A percentile compares a stretch with the other conserved stretches of the same genome.
Conservation (phyloP, 2,888 invertebrate species). For the Drosophila algonquin region DNA sequence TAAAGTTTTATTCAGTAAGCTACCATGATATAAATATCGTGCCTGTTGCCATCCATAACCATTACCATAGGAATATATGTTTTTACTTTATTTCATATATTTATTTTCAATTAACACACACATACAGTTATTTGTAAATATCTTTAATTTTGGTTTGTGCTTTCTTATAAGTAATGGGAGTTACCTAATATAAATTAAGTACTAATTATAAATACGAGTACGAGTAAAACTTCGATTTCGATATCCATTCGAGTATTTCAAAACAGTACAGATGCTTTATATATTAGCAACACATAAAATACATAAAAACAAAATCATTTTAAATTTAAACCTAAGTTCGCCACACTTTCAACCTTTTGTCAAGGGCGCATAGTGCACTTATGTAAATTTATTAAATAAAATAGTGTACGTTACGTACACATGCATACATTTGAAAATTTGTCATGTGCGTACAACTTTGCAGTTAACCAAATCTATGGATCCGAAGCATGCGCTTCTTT, state of each 20-base stretch:
- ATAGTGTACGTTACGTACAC: too few species aligned
- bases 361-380: background rate
- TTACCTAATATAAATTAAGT: slow-evolving; percentile 9
- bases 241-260: slow-evolving; percentile 51
- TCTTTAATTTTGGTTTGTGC: slow-evolving; percentile 65
- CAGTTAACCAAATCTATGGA: too few species aligned
- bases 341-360: background rate
- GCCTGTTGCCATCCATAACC: too few species aligned
- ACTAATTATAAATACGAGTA: slow-evolving; percentile 45
- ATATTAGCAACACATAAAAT: slow-evolving; percentile 11
- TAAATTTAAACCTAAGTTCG: slow-evolving; percentile 8
- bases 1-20: too few species aligned
- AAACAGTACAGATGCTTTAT: slow-evolving; percentile 14
- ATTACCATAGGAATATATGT: too few species aligned
- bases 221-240: slow-evolving; percentile 32
- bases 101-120: slow-evolving; percentile 23
- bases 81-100: too few species aligned
- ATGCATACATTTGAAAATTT: background rate
- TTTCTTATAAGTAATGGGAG: slow-evolving; percentile 49
- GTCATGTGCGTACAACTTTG: too few species aligned
- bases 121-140: slow-evolving; percentile 13
- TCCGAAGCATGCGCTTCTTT: background rate
- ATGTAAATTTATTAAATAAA: too few species aligned
- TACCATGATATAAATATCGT: too few species aligned
- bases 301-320: slow-evolving; percentile 5